phyloP scores from a whole-genome alignment of 1,140 invertebrate species.

The Rhyacophila brunnea region DNA sequence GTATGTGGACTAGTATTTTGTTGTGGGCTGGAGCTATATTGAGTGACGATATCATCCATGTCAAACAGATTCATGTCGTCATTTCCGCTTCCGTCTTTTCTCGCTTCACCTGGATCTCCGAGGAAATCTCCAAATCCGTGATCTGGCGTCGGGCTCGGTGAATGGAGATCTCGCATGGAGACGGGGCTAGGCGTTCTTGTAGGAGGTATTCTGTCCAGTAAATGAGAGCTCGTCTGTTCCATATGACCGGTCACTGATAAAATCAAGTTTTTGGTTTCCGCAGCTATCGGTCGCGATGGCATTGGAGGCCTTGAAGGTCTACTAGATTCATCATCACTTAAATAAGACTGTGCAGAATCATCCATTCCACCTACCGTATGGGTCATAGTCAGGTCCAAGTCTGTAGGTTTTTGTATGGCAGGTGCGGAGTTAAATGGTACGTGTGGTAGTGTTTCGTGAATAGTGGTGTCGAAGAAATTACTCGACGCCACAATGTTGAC shows the following conservation, averaged over 20 bases:
- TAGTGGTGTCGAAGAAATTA: conserved; percentile 31
- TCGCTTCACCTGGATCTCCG: conserved; percentile 48
- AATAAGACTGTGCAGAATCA: conserved; percentile 20
- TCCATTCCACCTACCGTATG: conserved; percentile 18
- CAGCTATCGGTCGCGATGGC: conserved; percentile 58
- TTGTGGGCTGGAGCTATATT: conserved; percentile 30
- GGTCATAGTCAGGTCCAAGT: conserved; percentile 39
- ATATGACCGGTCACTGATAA: conserved; percentile 83
- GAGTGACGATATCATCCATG: conserved; percentile 29
- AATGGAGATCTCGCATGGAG: conserved; percentile 73
- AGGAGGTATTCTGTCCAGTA: conserved; percentile 77
- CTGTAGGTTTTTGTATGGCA: conserved; percentile 39
- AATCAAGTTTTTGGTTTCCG: conserved; percentile 80
- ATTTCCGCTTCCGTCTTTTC: conserved; percentile 19
- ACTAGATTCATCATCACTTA: conserved; percentile 40
- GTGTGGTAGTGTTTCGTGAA: conserved; percentile 21
- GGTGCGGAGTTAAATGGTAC: conserved; percentile 34
- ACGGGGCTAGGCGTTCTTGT: conserved; percentile 81
- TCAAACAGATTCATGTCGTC: conserved; percentile 32
- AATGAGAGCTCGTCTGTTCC: conserved; percentile 82
- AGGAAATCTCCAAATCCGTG: conserved; percentile 66
- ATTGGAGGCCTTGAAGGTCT: conserved; percentile 50
- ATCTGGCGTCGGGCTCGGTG: conserved; percentile 81
- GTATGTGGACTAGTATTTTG: conserved; percentile 23
- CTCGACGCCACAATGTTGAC: conserved; percentile 15